Evolutionary conservation across 2,113 vertebrate species (phyloP), one percentile per base, ranked within the genome.

Genomic region (Panthera uncia): DNA sequence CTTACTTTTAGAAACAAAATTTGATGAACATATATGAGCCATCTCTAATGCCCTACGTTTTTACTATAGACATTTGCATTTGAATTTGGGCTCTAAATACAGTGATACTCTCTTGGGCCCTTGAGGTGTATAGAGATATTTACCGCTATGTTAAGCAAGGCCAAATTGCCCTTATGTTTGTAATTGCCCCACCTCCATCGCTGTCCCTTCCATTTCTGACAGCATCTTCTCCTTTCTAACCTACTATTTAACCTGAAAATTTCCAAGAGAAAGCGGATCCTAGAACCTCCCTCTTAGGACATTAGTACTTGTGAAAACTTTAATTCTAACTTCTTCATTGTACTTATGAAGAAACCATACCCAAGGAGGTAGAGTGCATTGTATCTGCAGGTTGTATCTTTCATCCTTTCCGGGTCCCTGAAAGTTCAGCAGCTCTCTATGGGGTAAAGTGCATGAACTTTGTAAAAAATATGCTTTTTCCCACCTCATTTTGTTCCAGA

Each of bases 321-420:
- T 80, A 66, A 31, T 94, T 97, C 27, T 38, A 74, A 69, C 29
- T 61, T 57, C 25, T 87, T 86, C 16, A 18, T 94, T 97, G 97
- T 89, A 65, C 4, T 45, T 78, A 61, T 27, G 61, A 94, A 89
- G 16, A 88, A 69, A 66, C 4, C 57, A 33, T 86, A 19, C 21
- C 48, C 23, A 4, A 73, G 74, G 15, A 38, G 11, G 9, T 48
- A 73, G 71, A 55, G 16, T 78, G 12, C 76, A 1, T 79, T 86
- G 89, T 68, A 71, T 73, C 27, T 93, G 5, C 48, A 78, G 36
- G 21, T 14, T 74, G 87, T 90, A 38, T n/a, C 27, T 94, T 83
- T 85, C 48, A 50, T 8, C 15, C 33, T 55, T 95, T 55, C 5
- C 66, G 27, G 63, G 12, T 65, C 45, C 2, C 1, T 45, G 48